phyloP scores from a whole-genome alignment of 2,113 vertebrate genomes.

The Corythoichthys haematopterus region DNA sequence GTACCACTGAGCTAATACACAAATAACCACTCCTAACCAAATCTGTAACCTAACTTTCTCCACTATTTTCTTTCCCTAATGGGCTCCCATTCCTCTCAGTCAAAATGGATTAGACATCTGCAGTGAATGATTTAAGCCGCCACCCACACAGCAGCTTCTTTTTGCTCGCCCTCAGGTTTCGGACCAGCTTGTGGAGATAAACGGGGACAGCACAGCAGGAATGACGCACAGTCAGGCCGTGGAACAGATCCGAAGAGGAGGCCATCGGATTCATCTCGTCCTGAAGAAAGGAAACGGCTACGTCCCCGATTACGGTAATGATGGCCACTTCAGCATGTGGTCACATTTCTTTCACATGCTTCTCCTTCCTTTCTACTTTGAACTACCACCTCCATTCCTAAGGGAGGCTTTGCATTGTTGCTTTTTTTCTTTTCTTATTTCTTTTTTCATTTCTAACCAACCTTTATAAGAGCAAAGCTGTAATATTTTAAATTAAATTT shows the following conservation, averaged over 20 bases:
- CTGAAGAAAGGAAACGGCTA: conserved; percentile 78
- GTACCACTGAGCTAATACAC: too few species aligned
- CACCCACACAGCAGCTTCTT: neutral
- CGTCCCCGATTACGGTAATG: conserved; percentile 75
- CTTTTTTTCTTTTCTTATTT: neutral
- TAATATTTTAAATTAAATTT: too few species aligned
- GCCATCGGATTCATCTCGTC: conserved; percentile 72
- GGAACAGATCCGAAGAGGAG: conserved; percentile 76
- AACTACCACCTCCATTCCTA: neutral
- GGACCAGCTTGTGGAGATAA: conserved; percentile 80
- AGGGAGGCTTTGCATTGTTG: neutral
- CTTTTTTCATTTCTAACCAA: neutral
- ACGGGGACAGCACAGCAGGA: conserved; percentile 74
- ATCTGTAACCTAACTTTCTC: too few species aligned
- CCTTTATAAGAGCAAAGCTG: too few species aligned
- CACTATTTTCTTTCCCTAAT: too few species aligned
- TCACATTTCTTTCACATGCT: neutral
- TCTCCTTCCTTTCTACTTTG: neutral
- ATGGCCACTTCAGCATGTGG: neutral
- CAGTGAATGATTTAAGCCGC: neutral
- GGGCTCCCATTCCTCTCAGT: too few species aligned
- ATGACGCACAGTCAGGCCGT: conserved; percentile 80
- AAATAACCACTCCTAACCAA: too few species aligned
- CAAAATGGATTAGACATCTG: too few species aligned
- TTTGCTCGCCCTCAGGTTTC: conserved; percentile 63